These are phyloP conservation scores for Hucho hucho DNA, from an alignment of 2,113 vertebrate species.

Conservation along the genomic window DNA sequence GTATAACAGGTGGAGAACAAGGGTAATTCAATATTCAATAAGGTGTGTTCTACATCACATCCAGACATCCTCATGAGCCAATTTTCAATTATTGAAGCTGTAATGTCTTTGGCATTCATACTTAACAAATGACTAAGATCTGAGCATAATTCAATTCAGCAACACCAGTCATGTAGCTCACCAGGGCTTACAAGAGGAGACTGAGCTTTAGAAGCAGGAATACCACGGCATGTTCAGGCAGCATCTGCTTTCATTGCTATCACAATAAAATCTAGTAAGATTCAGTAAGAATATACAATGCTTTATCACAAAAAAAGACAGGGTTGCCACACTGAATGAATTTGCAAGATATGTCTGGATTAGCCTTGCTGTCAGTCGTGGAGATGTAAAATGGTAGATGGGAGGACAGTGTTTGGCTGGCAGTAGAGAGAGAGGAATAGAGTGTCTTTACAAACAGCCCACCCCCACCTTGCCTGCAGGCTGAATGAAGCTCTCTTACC, in stretches of 20 bases:
- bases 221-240: not conserved
- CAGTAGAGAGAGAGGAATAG: not conserved
- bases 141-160: not conserved
- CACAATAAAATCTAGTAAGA: conserved; percentile 3
- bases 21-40: not conserved
- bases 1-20: not conserved
- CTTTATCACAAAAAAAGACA: not conserved
- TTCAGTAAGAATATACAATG: not conserved
- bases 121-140: not conserved
- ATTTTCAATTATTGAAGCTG: too few species aligned
- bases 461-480: not conserved
- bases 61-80: not conserved
- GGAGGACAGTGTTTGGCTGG: not conserved
- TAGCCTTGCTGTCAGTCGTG: conserved; percentile 11
- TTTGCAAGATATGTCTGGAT: conserved; percentile 10
- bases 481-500: conserved; percentile 4
- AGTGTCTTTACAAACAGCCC: not conserved
- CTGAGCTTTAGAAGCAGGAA: not conserved
- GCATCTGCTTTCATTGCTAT: not conserved
- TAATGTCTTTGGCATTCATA: conserved; percentile 3
- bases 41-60: not conserved
- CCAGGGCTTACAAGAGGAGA: not conserved
- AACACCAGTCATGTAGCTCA: not conserved
- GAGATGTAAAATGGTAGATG: not conserved
- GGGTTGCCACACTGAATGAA: not conserved